These are phyloP conservation scores for Polydrusus tereticollis DNA, from an alignment of 2,888 invertebrate species.

Conservation along the genomic window DNA sequence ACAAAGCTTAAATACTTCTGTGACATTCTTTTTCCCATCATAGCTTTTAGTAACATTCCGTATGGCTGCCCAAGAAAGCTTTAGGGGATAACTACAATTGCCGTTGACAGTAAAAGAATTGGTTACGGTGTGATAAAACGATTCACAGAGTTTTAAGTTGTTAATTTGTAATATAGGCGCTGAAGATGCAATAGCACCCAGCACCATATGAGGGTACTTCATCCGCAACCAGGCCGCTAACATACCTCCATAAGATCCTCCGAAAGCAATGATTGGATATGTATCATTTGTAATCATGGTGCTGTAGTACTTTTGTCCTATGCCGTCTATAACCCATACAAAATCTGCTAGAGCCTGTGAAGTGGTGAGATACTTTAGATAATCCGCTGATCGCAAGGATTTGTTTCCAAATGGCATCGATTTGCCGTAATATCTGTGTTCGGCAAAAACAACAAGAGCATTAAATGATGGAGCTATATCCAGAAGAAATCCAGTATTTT, in stretches of 20 bases:
- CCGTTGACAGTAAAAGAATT: conserved; percentile 75
- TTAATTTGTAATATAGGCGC: conserved; percentile 92
- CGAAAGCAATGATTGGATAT: conserved; percentile 83
- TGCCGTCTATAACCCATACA: conserved; percentile 79
- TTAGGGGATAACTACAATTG: conserved; percentile 79
- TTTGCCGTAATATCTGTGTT: conserved; percentile 95
- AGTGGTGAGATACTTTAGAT: conserved; percentile 86
- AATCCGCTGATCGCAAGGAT: conserved; percentile 74
- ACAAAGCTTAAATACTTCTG: conserved; percentile 83
- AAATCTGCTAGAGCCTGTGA: conserved; percentile 96
- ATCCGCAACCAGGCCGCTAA: conserved; percentile 95
- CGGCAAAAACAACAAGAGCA: conserved; percentile 90
- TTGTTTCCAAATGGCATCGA: conserved; percentile 89
- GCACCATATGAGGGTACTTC: conserved; percentile 92
- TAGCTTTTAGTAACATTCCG: conserved; percentile 68
- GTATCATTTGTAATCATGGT: conserved; percentile 61
- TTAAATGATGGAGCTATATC: conserved; percentile 85
- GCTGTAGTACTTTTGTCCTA: conserved; percentile 65
- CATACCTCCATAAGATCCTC: conserved; percentile 98
- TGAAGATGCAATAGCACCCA: conserved; percentile 92
- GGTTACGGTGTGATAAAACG: conserved; percentile 83
- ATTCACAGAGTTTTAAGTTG: conserved; percentile 82
- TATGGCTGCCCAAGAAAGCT: conserved; percentile 82
- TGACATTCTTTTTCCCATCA: conserved; percentile 71
- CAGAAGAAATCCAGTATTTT: conserved; percentile 95